A percentile compares a stretch with the other conserved stretches of the same genome.
phyloP scores from a whole-genome alignment of 2,113 vertebrate species.

The Machaerirhynchus nigripectus region DNA sequence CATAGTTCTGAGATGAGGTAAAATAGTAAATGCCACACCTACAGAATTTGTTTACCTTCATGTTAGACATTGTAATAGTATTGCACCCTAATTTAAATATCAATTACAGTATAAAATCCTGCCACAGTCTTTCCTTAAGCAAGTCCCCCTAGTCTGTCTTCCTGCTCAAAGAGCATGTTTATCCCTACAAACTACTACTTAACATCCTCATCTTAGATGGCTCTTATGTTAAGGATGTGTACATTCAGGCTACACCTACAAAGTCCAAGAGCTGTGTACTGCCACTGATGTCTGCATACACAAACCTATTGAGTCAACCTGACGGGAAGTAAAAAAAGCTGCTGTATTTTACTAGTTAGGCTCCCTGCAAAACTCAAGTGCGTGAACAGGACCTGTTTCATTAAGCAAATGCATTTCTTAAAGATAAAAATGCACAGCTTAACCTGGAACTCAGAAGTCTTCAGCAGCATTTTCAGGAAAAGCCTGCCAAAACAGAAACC shows the following conservation, averaged over 20 bases:
- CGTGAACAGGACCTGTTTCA: not conserved
- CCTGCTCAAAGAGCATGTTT: not conserved
- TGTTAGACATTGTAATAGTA: not conserved
- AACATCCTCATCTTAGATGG: not conserved
- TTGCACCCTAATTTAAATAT: not conserved
- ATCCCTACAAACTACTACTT: not conserved
- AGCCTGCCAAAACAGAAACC: not conserved
- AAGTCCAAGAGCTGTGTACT: not conserved
- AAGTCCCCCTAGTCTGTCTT: not conserved
- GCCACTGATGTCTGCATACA: not conserved
- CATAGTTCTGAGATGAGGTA: not conserved
- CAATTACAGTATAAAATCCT: not conserved
- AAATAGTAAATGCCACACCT: not conserved
- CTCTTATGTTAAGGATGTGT: not conserved
- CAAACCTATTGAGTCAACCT: not conserved
- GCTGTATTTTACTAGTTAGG: not conserved
- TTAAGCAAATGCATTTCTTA: not conserved
- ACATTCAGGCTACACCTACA: not conserved
- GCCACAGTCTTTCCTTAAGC: not conserved
- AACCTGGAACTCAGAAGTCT: not conserved
- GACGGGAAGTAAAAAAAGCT: not conserved
- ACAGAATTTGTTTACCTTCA: not conserved
- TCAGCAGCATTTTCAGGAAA: not conserved
- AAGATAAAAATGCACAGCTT: not conserved
- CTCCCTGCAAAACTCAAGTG: not conserved